Base-by-base conservation (phyloP, 2,888 invertebrate species). In the Zygothrica quintamaculata region DNA sequence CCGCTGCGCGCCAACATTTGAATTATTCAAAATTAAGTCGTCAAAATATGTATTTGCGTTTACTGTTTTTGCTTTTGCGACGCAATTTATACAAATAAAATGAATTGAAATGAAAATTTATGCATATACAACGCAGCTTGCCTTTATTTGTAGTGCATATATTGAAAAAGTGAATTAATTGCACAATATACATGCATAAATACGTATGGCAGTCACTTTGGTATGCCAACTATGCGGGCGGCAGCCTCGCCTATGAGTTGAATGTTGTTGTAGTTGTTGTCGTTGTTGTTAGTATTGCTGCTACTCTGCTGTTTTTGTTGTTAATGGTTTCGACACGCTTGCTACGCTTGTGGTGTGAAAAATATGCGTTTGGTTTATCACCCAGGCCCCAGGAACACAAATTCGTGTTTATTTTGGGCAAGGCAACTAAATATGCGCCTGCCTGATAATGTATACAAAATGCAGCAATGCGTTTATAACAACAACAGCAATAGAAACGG, bases 281-380 rank as follows among this genome's bases (percentile, higher is more conserved):
- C 42, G 46, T 34, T 57, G 62, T 40, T 53, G 48, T 33, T 65
- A 67, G 42, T 66, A 61, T 39, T 57, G 65, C 31, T 68, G 58
- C 55, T 26, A n/a, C 3, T 3, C 29, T 29, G 29, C 29, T 29
- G 29, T 9, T n/a, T n/a, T n/a, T 56, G 53, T 65, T 77, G 69
- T 75, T 84, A 86, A 86, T 86, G 87, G 69, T 68, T 68, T 69
- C 76, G 70, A 84, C 65, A 66, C 75, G 65, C 69, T 65, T 43
- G 55, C 59, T 50, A 57, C 58, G 66, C 65, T 70, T 68, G 60
- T 77, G 77, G 80, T 80, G 80, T 87, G 87, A 77, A 84, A 80
- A 84, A 74, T 80, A 87, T 80, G 84, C 84, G 74, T 80, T 84
- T 67, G 81, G 59, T 80, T 80, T 80, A 87, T 80, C 84, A 77